Evolutionary conservation across 2,113 vertebrate genomes (phyloP), one percentile per base, ranked within the genome.

Genomic region (Proteles cristata): DNA sequence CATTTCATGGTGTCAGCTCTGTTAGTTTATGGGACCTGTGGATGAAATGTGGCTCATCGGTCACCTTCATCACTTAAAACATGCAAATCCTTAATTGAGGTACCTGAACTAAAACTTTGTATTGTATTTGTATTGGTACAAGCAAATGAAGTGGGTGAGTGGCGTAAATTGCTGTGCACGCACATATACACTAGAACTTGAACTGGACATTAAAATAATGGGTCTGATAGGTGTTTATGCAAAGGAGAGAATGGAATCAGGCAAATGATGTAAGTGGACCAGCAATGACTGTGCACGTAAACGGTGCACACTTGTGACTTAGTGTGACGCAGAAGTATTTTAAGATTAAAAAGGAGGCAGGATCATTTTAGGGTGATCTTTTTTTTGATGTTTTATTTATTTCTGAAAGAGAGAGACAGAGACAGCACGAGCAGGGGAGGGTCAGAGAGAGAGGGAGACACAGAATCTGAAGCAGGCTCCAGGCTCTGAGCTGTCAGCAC

Each of bases 241-340:
- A 81, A 97, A 93, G 96, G 53, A 83, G 96, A 69, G 90, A 97
- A 96, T 95, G 71, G 93, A 97, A 68, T 95, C 83, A 96, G 83
- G 94, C 55, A 95, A 97, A 55, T 94, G 86, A 74, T 81, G 74
- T 97, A 96, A 74, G 69, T 68, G 71, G 85, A 28, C 61, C 73
- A 89, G 11, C 74, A 61, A 45, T 76, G 69, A 15, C 55, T 50
- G 0, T 48, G 26, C 10, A 45, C 0, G 4, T 17, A 63, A 74
- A 50, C 9, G n/a, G 15, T 45, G 16, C 4, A 58, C 15, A 33
- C 15, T 65, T 26, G 45, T 39, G 84, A 11, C 19, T 93, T 53
- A 77, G 58, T 23, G 5, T 35, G 35, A 53, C 69, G 43, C 33
- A 35, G 23, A 73, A 73, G 81, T 50, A 58, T 53, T 77, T 92